phyloP scores from a whole-genome alignment of 2,888 invertebrate species.

The Heteromyza rotundicornis region DNA sequence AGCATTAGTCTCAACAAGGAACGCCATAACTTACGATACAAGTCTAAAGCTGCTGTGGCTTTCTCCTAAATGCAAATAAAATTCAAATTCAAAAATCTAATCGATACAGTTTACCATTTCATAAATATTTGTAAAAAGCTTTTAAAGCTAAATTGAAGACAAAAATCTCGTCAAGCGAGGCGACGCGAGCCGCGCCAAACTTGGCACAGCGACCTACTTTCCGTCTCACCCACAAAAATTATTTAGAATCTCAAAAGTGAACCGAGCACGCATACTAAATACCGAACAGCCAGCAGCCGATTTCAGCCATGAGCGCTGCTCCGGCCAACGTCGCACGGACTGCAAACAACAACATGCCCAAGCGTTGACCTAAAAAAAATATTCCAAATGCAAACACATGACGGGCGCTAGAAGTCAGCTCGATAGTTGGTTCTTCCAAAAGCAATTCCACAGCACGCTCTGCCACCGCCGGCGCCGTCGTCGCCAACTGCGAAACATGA shows the following conservation, averaged over 20 bases:
- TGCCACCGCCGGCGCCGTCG: slow-evolving; percentile 22
- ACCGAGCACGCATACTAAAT: slow-evolving; percentile 7
- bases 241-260: slow-evolving; percentile 2
- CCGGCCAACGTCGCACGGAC: neutral
- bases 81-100: too few species aligned
- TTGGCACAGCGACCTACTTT: slow-evolving; percentile 35
- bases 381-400: slow-evolving; percentile 48
- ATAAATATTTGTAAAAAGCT: too few species aligned
- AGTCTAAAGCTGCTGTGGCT: too few species aligned
- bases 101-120: too few species aligned
- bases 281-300: slow-evolving; percentile 1
- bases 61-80: too few species aligned
- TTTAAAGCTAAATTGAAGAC: too few species aligned
- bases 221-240: slow-evolving; percentile 33
- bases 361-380: slow-evolving; percentile 51
- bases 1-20: neutral
- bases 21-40: too few species aligned
- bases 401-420: slow-evolving; percentile 23
- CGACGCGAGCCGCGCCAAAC: slow-evolving; percentile 20
- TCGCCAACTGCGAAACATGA: slow-evolving; percentile 41
- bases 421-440: slow-evolving; percentile 7
- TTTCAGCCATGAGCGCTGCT: neutral
- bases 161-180: slow-evolving; percentile 20
- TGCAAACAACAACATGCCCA: slow-evolving; percentile 28
- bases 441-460: slow-evolving; percentile 20